Evolutionary conservation across 2,797 vertebrate genomes (phyloP), one percentile per base, ranked within the genome.

Genomic region (Enteromius thamalakanensis): DNA sequence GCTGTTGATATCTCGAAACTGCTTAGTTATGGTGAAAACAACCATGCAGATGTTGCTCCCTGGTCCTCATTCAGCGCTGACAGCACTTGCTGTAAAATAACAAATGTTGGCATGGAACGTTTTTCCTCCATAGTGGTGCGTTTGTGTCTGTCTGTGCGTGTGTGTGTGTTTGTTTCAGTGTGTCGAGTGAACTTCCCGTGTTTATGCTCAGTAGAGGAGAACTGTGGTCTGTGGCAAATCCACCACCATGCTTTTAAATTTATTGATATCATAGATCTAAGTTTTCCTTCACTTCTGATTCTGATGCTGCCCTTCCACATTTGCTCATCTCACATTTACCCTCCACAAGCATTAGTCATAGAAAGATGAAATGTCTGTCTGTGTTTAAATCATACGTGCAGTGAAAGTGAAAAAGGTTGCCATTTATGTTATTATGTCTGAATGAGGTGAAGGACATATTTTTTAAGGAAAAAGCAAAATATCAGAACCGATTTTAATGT

Each of bases 81-180:
- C 67, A 83, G 75, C 69, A 78, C n/a, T 58, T 80, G 65, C 77
- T 88, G 85, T 88, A 85, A 92, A 92, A 87, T 90, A 93, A 89
- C 84, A 87, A 85, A 90, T 62, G 68, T 89, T 93, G 89, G 89
- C 87, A 86, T 91, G 85, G 89, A 93, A 90, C 84, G 34, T 71
- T 76, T 84, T 68, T 70, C 64, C 81, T 79, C 62, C 85, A 83
- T 86, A 75, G 81, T 91, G 83, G 70, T 79, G 65, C 32, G 68
- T 90, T 85, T 79, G n/a, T 21, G 65, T 77, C 47, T 21, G 65
- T 77, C 55, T 26, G 26, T 26, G 26, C 45, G 70, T 58, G n/a
- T 83, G 82, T 83, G 83, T 60, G 68, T 85, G 70, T 58, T 65
- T 76, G 82, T 75, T 84, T 83, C 21, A 71, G 55, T 78, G 53